A percentile compares a stretch with the other conserved stretches of the same genome.
Evolutionary conservation across 2,888 invertebrate species (phyloP).

Genomic region (Hirtodrosophila trivittata): DNA sequence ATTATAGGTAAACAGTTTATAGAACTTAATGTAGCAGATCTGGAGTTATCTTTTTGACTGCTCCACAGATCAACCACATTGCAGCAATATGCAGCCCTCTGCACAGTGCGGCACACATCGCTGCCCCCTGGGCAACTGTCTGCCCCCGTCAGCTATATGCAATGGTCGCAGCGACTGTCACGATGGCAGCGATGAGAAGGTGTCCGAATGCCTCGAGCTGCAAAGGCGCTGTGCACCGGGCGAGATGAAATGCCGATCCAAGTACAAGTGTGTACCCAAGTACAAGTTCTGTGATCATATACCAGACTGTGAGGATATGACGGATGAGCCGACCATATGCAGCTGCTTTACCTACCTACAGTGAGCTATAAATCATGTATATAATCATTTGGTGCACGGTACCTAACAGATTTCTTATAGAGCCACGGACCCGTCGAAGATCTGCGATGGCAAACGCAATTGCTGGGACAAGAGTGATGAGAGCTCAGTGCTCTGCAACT

Average conservation of each 20-base stretch:
- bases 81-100: slow-evolving; percentile 57
- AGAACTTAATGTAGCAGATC: not conserved
- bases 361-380: slow-evolving; percentile 46
- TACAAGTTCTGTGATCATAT: slow-evolving; percentile 88
- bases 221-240: slow-evolving; percentile 85
- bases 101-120: slow-evolving; percentile 86
- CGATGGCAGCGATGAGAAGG: slow-evolving; percentile 88
- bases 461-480: slow-evolving; percentile 92
- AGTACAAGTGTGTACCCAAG: slow-evolving; percentile 88
- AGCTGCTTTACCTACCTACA: slow-evolving; percentile 88
- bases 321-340: slow-evolving; percentile 88
- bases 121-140: slow-evolving; percentile 89
- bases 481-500: slow-evolving; percentile 87
- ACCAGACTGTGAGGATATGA: slow-evolving; percentile 89
- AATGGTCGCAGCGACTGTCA: slow-evolving; percentile 89
- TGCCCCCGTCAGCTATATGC: slow-evolving; percentile 86
- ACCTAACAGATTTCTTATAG: slow-evolving; percentile 45
- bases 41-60: not conserved
- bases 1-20: slow-evolving; percentile 72
- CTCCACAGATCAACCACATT: slow-evolving; percentile 72
- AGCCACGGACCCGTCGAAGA: slow-evolving; percentile 87
- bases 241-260: slow-evolving; percentile 87
- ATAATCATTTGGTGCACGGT: not conserved
- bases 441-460: slow-evolving; percentile 91
- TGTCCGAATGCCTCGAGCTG: slow-evolving; percentile 68